Evolutionary conservation across 2,797 vertebrate genomes (phyloP).

Genomic region (Schizopygopsis pylzovi): DNA sequence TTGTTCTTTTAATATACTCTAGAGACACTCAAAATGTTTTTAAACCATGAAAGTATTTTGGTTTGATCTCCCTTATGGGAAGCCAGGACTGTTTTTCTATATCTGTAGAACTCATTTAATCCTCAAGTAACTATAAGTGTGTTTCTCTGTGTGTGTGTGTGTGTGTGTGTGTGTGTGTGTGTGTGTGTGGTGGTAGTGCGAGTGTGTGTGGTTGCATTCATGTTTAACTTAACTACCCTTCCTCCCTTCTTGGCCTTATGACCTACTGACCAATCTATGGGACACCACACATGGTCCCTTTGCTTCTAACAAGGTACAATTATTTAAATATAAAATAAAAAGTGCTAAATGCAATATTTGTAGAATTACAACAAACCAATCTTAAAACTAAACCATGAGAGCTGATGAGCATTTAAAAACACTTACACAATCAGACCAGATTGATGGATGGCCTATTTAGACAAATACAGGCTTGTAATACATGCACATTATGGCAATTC

Average conservation of each 20-base stretch:
- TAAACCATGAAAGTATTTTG: neutral
- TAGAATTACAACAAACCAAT: neutral
- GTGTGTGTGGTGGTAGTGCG: too few species aligned
- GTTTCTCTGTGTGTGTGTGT: slow-evolving; percentile 11
- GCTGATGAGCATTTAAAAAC: neutral
- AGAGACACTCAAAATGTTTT: slow-evolving; percentile 27
- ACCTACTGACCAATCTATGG: slow-evolving; percentile 29
- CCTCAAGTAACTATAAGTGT: slow-evolving; percentile 35
- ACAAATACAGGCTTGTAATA: slow-evolving; percentile 9
- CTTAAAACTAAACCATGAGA: neutral
- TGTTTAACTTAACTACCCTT: slow-evolving; percentile 17
- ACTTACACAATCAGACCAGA: neutral
- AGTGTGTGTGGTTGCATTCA: neutral
- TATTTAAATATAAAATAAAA: neutral
- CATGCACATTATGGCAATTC: neutral
- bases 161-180: slow-evolving; percentile 12
- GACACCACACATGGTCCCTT: neutral
- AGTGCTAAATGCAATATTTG: neutral
- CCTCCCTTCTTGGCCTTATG: slow-evolving; percentile 7
- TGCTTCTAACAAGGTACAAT: neutral
- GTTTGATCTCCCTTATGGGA: slow-evolving; percentile 37
- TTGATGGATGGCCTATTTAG: neutral
- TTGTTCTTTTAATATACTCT: slow-evolving; percentile 33
- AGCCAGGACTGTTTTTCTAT: slow-evolving; percentile 48
- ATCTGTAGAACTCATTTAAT: slow-evolving; percentile 57